Conservation (phyloP, 2,888 invertebrate genomes). For the Rhagium mordax region DNA sequence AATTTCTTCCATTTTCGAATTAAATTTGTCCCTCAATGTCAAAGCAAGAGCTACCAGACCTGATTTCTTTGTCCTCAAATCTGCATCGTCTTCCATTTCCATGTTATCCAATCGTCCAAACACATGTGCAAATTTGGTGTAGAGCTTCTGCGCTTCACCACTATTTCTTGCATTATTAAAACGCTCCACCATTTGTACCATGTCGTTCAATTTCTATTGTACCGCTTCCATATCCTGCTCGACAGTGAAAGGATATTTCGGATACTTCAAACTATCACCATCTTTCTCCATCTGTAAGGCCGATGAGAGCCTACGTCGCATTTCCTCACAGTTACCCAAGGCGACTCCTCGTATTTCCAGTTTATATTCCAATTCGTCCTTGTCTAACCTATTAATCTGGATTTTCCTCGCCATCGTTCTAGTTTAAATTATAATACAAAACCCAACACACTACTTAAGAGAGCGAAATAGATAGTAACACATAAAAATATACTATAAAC, state of each 20-base stretch:
- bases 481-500: too few relatives aligned
- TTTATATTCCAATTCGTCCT: conserved; percentile 14
- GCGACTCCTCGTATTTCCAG: conserved; percentile 5
- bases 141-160: neutral
- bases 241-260: conserved; percentile 3
- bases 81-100: too few relatives aligned
- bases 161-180: neutral
- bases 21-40: neutral
- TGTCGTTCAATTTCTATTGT: conserved; percentile 2
- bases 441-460: too few relatives aligned
- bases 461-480: too few relatives aligned
- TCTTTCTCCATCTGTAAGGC: conserved; percentile 19
- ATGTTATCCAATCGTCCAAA: conserved; percentile 18
- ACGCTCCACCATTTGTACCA: neutral
- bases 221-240: conserved; percentile 6
- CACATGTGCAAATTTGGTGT: conserved; percentile 21
- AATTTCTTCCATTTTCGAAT: neutral
- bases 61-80: too few relatives aligned
- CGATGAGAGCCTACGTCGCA: neutral
- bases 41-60: neutral
- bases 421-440: too few relatives aligned
- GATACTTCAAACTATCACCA: too few relatives aligned
- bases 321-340: conserved; percentile 14
- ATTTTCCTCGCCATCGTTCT: conserved; percentile 12
- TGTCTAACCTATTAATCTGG: too few relatives aligned